These are phyloP conservation scores for Pristionchus arcanus DNA, from an alignment of 2,888 invertebrate genomes.

Conservation along the genomic window DNA sequence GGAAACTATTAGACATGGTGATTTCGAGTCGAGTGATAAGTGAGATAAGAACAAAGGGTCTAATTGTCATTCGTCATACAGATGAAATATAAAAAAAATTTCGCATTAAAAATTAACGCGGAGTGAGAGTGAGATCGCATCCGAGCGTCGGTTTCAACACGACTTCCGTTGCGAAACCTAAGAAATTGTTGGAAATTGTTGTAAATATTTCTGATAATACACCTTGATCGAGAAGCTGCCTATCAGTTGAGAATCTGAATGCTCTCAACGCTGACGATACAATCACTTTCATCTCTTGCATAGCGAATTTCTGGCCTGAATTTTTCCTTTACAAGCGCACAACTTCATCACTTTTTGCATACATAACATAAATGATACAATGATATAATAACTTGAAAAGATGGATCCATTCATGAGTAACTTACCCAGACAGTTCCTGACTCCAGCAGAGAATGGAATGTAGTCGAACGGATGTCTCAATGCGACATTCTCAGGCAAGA, in stretches of 20 bases:
- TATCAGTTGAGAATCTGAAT: background rate
- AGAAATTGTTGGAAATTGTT: background rate
- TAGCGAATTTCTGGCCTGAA: constrained; percentile 43
- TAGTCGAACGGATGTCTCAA: constrained; percentile 57
- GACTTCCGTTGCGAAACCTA: constrained; percentile 1
- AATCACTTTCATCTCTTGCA: constrained; percentile 37
- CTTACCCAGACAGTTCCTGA: constrained; percentile 60
- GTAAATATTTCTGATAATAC: background rate
- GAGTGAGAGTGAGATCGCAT: background rate
- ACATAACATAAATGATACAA: too few relatives aligned
- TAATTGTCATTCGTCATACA: background rate
- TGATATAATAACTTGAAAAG: too few relatives aligned
- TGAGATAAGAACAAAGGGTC: too few relatives aligned
- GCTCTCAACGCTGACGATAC: background rate
- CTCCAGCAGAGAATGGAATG: constrained; percentile 60
- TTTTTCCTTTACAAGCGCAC: background rate
- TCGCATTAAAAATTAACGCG: background rate
- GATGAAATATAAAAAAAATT: too few relatives aligned
- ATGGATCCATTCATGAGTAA: too few relatives aligned
- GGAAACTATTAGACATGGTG: too few relatives aligned
- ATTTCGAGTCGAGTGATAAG: too few relatives aligned
- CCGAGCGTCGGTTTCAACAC: constrained; percentile 35
- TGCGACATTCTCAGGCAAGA: constrained; percentile 75
- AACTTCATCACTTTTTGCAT: too few relatives aligned
- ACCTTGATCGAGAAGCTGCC: background rate